phyloP scores from a whole-genome alignment of 2,113 vertebrate genomes.

The Leucopternis melanops region DNA sequence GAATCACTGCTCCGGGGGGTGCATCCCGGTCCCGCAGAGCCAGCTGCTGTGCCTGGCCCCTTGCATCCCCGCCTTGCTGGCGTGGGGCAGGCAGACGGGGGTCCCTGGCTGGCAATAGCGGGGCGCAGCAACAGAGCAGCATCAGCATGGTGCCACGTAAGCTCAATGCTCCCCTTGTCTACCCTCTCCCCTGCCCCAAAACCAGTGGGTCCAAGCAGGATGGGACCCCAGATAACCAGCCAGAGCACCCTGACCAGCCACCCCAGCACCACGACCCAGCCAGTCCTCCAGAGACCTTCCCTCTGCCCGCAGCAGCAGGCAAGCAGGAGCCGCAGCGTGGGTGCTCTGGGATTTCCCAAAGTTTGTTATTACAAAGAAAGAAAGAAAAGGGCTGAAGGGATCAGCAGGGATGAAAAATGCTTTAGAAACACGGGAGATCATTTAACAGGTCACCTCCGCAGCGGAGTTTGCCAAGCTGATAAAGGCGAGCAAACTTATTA shows the following conservation, averaged over 20 bases:
- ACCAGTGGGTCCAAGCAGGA: rapidly evolving
- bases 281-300: not conserved
- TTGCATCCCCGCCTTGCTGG: not conserved
- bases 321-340: not conserved
- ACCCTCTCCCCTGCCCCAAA: not conserved
- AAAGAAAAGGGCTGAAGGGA: slow-evolving; percentile 6
- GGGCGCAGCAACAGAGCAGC: not conserved
- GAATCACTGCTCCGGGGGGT: rapidly evolving
- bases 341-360: not conserved
- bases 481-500: slow-evolving; percentile 16
- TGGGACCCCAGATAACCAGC: not conserved
- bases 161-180: not conserved
- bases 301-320: not conserved
- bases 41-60: not conserved
- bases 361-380: not conserved
- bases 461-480: not conserved
- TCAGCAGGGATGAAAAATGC: not conserved
- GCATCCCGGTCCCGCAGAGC: not conserved
- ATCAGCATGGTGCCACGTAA: rapidly evolving
- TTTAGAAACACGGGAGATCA: not conserved
- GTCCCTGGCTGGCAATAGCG: rapidly evolving
- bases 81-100: not conserved
- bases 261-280: not conserved
- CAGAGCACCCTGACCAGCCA: not conserved
- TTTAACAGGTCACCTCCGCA: not conserved